phyloP scores from a whole-genome alignment of 2,113 vertebrate genomes.

The Barnardius zonarius region DNA sequence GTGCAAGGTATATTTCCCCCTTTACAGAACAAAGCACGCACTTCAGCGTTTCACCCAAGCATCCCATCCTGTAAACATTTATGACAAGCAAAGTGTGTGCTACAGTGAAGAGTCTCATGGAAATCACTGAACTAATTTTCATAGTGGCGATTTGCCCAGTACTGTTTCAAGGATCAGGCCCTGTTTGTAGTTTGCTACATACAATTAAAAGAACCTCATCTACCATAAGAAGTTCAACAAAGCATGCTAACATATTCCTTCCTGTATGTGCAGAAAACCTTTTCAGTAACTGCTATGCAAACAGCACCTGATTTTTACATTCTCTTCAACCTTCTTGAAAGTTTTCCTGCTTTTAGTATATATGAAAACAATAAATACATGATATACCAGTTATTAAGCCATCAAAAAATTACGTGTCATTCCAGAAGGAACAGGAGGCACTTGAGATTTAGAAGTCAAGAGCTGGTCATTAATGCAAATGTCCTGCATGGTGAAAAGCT shows the following conservation, averaged over 20 bases:
- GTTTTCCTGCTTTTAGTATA: slow-evolving; percentile 40
- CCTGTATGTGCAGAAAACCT: slow-evolving; percentile 18
- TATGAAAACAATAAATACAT: slow-evolving; percentile 74
- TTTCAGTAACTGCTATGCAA: background rate
- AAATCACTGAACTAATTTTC: slow-evolving; percentile 11
- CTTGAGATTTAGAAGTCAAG: background rate
- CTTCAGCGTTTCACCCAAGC: background rate
- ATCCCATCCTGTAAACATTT: slow-evolving; percentile 33
- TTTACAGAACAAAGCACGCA: background rate
- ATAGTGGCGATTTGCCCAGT: background rate
- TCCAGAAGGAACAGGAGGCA: slow-evolving; percentile 9
- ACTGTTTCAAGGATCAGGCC: background rate
- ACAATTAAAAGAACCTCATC: slow-evolving; percentile 23
- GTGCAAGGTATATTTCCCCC: background rate
- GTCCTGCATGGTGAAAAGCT: background rate
- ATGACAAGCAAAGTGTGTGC: background rate
- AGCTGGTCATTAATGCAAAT: background rate
- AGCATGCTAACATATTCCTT: background rate
- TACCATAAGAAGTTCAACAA: slow-evolving; percentile 33
- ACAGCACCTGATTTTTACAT: background rate
- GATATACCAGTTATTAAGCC: slow-evolving; percentile 43
- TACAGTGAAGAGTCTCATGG: background rate
- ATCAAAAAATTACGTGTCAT: slow-evolving; percentile 1
- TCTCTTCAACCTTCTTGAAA: background rate
- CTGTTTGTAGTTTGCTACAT: slow-evolving; percentile 33